Evolutionary conservation across 2,888 invertebrate species (phyloP), one percentile per base, ranked within the genome.

Genomic region (Dryadula phaetusa): DNA sequence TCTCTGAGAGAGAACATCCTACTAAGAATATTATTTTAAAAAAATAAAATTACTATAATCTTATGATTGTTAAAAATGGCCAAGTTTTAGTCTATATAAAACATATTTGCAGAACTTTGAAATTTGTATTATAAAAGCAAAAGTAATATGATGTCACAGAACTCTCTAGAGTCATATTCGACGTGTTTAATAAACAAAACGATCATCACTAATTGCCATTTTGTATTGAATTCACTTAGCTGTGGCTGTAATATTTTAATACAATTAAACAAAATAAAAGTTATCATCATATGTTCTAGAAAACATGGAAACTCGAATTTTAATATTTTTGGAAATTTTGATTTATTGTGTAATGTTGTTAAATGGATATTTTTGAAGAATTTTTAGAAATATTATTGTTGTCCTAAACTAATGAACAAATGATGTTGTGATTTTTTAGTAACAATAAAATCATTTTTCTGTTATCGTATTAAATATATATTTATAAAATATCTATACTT

Each of bases 111-210:
- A 10, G 20, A 2, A 18, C 1, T 2, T n/a, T 56, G 2, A 22
- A n/a, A n/a, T n/a, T n/a, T n/a, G n/a, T 56, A 56, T n/a, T 40
- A 8, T 40, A 14, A 14, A n/a, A 56, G 22, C 5, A 54, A 34
- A 54, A 54, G 1, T 3, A 54, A 37, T 37, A 22, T 54, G 37
- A 22, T 20, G 37, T 37, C 37, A n/a, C 22, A 20, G 22, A 56
- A 56, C 0, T n/a, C 10, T 56, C 37, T 20, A 40, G 56, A 56
- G 10, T 22, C 10, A 40, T 22, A 37, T 56, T 5, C 14, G 7
- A 22, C 14, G 12, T 10, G 5, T 52, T 40, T 37, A n/a, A 25
- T n/a, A 40, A 40, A n/a, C 10, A 18, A 40, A 20, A 22, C 20
- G 34, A 40, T 40, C 40, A n/a, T 10, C 2, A 22, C 54, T 54